A percentile compares a stretch with the other conserved stretches of the same genome.
These are phyloP conservation scores for Cantharis flavilabris DNA, from an alignment of 2,888 invertebrate species.

Conservation along the genomic window DNA sequence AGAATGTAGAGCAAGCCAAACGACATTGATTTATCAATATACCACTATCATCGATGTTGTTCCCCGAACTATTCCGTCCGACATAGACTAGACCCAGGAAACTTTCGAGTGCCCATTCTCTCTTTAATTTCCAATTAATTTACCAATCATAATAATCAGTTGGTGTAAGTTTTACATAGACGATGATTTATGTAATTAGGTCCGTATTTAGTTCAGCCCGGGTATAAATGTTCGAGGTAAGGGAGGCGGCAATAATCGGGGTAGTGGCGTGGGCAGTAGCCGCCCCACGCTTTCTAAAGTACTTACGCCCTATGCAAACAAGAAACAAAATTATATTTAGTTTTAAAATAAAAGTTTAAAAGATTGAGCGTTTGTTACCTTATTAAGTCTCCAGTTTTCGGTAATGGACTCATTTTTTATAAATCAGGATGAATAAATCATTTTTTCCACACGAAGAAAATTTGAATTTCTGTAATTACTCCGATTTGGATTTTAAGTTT, in stretches of 20 bases:
- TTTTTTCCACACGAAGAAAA: not conserved
- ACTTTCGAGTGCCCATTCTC: not conserved
- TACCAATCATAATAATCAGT: not conserved
- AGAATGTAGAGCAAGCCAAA: not conserved
- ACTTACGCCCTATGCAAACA: constrained; percentile 18
- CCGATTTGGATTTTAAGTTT: not conserved
- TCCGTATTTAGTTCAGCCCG: constrained; percentile 16
- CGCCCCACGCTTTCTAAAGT: constrained; percentile 11
- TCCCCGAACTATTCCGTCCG: not conserved
- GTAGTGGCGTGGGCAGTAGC: constrained; percentile 22
- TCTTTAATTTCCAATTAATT: not conserved
- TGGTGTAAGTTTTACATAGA: not conserved
- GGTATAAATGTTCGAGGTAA: constrained; percentile 3
- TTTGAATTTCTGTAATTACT: not conserved
- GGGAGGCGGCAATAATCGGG: constrained; percentile 15
- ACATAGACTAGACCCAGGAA: not conserved
- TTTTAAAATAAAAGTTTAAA: not conserved
- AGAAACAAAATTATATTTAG: not conserved
- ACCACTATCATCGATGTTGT: not conserved
- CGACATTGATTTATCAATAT: not conserved
- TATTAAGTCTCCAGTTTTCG: not conserved
- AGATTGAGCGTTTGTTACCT: not conserved
- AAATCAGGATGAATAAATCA: not conserved
- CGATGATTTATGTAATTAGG: constrained; percentile 9
- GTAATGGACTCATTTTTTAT: not conserved